Evolutionary conservation across 1,140 invertebrate species (phyloP).

Genomic region (Diorhabda sublineata): DNA sequence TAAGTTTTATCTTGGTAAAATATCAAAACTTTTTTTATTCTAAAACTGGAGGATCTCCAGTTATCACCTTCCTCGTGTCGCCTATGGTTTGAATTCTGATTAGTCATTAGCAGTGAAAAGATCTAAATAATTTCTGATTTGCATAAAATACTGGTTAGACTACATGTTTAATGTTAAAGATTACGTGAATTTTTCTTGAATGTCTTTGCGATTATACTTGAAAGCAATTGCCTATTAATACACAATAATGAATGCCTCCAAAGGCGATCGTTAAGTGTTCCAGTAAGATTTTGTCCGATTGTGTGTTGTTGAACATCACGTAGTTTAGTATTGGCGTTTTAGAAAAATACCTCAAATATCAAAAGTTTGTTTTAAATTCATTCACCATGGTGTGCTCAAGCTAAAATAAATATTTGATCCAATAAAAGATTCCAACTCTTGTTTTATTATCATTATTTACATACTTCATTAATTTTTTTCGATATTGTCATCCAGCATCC

Average conservation of each 20-base stretch:
- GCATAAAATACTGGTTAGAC: constrained; percentile 26
- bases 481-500: no score
- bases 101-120: neutral
- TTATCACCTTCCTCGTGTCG: no score
- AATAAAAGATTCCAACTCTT: neutral
- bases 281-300: constrained; percentile 10
- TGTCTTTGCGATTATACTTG: constrained; percentile 35
- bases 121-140: constrained; percentile 19
- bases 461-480: neutral
- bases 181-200: constrained; percentile 37
- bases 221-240: constrained; percentile 44
- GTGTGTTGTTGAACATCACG: neutral
- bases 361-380: neutral
- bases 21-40: no score
- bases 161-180: constrained; percentile 37
- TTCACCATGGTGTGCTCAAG: no score
- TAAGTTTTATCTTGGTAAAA: no score
- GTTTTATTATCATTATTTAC: neutral
- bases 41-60: no score
- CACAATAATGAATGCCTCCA: constrained; percentile 35
- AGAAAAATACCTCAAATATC: neutral
- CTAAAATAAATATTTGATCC: neutral
- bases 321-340: neutral
- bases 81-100: no score
- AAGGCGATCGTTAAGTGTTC: constrained; percentile 25